These are phyloP conservation scores for Pelecanoides urinatrix DNA, from an alignment of 2,113 vertebrate species.

Conservation along the genomic window DNA sequence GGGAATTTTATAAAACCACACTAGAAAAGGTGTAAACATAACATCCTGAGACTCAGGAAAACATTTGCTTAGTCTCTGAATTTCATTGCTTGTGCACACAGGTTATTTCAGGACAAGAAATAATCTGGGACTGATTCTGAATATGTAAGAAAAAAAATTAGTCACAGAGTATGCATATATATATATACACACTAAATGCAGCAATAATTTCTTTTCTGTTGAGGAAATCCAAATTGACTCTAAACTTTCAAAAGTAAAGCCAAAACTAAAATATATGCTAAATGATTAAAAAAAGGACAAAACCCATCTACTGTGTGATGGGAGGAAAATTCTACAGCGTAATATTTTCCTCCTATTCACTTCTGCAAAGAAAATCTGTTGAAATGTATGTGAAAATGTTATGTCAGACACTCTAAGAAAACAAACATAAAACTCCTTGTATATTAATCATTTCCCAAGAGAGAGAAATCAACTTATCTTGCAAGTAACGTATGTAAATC, in stretches of 20 bases:
- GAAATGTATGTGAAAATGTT: not conserved
- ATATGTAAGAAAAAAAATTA: not conserved
- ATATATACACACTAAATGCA: not conserved
- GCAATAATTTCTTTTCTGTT: not conserved
- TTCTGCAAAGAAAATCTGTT: not conserved
- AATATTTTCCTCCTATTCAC: not conserved
- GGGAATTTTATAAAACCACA: not conserved
- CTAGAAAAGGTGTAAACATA: not conserved
- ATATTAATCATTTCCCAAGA: not conserved
- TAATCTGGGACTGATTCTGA: not conserved
- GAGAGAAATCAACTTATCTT: not conserved
- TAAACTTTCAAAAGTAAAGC: not conserved
- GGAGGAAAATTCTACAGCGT: not conserved
- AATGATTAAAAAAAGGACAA: not conserved
- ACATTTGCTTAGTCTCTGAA: not conserved
- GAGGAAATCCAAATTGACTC: not conserved
- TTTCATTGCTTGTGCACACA: not conserved
- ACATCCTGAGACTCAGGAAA: not conserved
- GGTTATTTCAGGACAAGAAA: not conserved
- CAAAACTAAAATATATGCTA: not conserved
- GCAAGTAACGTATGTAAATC: not conserved
- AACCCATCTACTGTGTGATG: fast-evolving
- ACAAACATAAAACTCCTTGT: not conserved
- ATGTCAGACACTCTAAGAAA: not conserved
- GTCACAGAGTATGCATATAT: not conserved